Conservation (phyloP, 2,113 vertebrate genomes). For the Dicentrarchus labrax region DNA sequence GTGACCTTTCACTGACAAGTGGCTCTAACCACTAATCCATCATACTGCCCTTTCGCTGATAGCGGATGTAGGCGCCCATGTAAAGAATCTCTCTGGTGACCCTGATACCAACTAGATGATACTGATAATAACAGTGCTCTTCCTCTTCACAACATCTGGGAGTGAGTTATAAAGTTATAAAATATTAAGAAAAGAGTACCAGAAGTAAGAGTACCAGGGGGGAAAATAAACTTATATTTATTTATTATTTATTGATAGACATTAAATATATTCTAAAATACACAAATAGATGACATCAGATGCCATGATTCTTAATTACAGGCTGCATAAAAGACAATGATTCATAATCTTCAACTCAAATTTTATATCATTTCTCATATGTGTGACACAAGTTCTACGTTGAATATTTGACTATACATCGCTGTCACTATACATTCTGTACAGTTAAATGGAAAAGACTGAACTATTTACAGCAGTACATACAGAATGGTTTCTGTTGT, state of each 20-base stretch:
- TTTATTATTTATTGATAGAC: slow-evolving; percentile 7
- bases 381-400: background rate
- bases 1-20: slow-evolving; percentile 29
- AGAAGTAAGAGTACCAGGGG: background rate
- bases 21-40: slow-evolving; percentile 11
- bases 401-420: slow-evolving; percentile 12
- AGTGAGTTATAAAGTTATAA: background rate
- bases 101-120: background rate
- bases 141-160: background rate
- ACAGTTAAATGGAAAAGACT: slow-evolving; percentile 21
- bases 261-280: background rate
- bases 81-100: background rate
- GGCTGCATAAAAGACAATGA: slow-evolving; percentile 20
- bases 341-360: slow-evolving; percentile 1
- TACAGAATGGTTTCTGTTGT: background rate
- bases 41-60: background rate
- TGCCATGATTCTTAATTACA: background rate
- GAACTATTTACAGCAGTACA: slow-evolving; percentile 34
- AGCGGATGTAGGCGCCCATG: background rate
- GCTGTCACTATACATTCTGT: slow-evolving; percentile 31
- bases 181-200: slow-evolving; percentile 14
- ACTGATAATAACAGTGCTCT: background rate
- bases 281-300: background rate
- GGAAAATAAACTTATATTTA: slow-evolving; percentile 16
- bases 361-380: background rate